These are phyloP conservation scores for Ambastaia sidthimunki DNA, from an alignment of 2,797 vertebrate genomes.

Conservation along the genomic window DNA sequence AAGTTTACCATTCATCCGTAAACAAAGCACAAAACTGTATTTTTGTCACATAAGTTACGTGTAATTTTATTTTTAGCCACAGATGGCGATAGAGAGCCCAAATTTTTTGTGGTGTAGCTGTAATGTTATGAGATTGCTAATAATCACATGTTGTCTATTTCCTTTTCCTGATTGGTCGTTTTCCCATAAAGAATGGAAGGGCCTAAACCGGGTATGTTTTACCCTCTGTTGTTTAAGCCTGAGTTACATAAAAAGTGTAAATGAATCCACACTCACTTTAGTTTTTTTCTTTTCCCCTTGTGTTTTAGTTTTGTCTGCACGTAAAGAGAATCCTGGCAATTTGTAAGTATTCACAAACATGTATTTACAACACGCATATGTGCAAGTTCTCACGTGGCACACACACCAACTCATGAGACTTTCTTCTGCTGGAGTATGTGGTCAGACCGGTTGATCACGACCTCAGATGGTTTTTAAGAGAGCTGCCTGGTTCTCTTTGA, in stretches of 20 bases:
- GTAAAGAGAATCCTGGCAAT: constrained; percentile 48
- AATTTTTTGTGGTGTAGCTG: not conserved
- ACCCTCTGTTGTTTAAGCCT: too few species aligned
- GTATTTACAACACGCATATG: constrained; percentile 13
- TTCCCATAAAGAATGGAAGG: constrained; percentile 24
- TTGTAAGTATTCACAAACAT: constrained; percentile 60
- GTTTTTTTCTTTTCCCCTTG: not conserved
- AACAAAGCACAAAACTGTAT: too few species aligned
- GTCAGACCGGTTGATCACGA: constrained; percentile 48
- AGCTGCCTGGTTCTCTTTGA: constrained; percentile 27
- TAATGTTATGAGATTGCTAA: not conserved
- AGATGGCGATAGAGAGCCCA: not conserved
- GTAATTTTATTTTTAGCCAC: too few species aligned
- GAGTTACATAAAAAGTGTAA: too few species aligned
- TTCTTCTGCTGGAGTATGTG: constrained; percentile 31
- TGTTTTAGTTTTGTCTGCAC: constrained; percentile 10
- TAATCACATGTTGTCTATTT: constrained; percentile 2
- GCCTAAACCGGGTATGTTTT: constrained; percentile 9
- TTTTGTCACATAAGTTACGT: too few species aligned
- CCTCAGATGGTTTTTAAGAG: constrained; percentile 5
- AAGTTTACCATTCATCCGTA: not conserved
- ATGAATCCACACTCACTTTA: not conserved
- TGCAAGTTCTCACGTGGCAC: constrained; percentile 23
- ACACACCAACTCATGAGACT: constrained; percentile 11
- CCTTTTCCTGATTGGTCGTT: constrained; percentile 1